Evolutionary conservation across 2,888 invertebrate species (phyloP), one percentile per base, ranked within the genome.

Genomic region (Synergus umbraculus): DNA sequence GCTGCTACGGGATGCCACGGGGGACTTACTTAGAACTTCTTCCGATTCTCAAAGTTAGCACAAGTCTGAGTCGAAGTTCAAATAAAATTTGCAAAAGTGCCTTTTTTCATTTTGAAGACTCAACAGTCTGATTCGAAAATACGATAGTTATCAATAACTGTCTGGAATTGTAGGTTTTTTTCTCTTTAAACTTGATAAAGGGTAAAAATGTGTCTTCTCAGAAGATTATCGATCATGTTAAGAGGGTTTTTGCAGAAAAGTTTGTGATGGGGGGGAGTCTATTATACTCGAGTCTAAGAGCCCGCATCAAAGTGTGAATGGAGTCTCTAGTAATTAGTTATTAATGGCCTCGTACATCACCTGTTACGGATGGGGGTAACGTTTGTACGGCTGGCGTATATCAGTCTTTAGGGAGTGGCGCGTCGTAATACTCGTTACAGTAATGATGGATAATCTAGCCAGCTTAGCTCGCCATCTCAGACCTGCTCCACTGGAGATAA

Each of bases 391-490:
- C 54, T 54, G n/a, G 41, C 73, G 73, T 54, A 54, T 73, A 73
- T 73, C 54, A 54, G 73, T 54, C 73, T 73, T 73, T 73, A 54
- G 54, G 73, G 73, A 73, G 29, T 22, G 49, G 49, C 13, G 69
- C 46, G 49, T 69, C 49, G 49, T 69, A 69, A 69, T 69, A 69
- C 69, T 77, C 69, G n/a, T 80, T 79, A 81, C 79, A 73, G 78
- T 81, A 83, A 83, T 79, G 83, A 83, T 81, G 81, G 81, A 83
- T 83, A 85, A 85, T 84, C 85, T 79, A 79, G 78, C 76, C 69
- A 78, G 81, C 83, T 83, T 82, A 81, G 78, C 63, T 43, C 77
- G 18, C 63, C 78, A 66, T 79, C 78, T 78, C 79, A 76, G 43
- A 78, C 77, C 80, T 81, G 78, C 44, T 77, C 58, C 77, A 58